Conservation (phyloP, 2,113 vertebrate genomes). For the Tringa solitaria region DNA sequence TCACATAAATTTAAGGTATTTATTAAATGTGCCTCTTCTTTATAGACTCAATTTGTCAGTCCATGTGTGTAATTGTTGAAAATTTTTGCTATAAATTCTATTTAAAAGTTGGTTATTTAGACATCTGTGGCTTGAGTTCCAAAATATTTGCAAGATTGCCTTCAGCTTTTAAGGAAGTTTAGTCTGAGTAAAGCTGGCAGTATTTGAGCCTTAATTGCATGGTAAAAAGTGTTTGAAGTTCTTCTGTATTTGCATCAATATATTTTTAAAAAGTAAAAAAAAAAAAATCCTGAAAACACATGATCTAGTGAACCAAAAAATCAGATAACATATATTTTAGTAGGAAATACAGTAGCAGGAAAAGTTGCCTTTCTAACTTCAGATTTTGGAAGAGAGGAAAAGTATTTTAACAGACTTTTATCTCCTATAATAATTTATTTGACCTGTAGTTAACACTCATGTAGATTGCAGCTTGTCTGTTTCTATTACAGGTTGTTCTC, state of each 20-base stretch:
- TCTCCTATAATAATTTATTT: neutral
- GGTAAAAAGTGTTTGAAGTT: neutral
- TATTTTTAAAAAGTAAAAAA: neutral
- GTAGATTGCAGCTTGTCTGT: neutral
- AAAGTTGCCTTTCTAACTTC: too few relatives aligned
- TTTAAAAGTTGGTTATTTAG: neutral
- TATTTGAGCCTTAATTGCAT: neutral
- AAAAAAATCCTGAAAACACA: neutral
- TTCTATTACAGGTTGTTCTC: neutral
- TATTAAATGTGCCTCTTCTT: neutral
- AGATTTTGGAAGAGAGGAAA: neutral
- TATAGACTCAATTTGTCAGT: neutral
- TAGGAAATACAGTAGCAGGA: too few relatives aligned
- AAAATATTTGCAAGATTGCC: neutral
- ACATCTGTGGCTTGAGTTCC: neutral
- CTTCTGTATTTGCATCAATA: neutral
- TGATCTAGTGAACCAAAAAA: neutral
- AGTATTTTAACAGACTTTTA: neutral
- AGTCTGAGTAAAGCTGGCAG: neutral
- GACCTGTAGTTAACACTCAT: neutral
- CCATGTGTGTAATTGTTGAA: neutral
- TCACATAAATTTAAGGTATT: neutral
- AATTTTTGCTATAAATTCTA: neutral
- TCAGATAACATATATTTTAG: neutral
- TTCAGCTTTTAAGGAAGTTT: neutral